Evolutionary conservation across 2,797 vertebrate genomes (phyloP), one percentile per base, ranked within the genome.

Genomic region (Zalophus californianus): DNA sequence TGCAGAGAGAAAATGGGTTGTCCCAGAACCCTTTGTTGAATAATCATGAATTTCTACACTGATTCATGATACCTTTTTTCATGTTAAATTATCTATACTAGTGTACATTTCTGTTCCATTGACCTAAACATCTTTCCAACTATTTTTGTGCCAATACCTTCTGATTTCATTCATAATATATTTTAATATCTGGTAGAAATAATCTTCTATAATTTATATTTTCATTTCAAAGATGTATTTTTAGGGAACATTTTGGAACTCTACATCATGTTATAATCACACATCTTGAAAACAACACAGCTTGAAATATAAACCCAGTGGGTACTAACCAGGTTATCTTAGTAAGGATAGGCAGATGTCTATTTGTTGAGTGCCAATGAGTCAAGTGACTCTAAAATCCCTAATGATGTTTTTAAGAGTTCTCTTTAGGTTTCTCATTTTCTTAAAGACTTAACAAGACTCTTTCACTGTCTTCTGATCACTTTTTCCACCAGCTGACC

Each of bases 91-190:
- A 87, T 72, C 52, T 91, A 75, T 70, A 58, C 2, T 86, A 75
- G n/a, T 44, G 50, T 68, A 85, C 15, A 66, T 90, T 96, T 97
- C 80, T 97, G 11, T 90, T 84, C 38, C 88, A 92, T 52, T 72
- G 27, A 52, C 32, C 70, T 60, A 88, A 72, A 58, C 60, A 87
- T 82, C 96, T 86, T 94, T 94, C 77, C 27, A 44, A 73, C 58
- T 72, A 48, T 86, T 96, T 95, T 94, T 92, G 25, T 92, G 50
- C 35, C 44, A 94, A 41, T 72, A 35, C 16, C 41, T 92, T 75
- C 54, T 90, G 13, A 82, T 68, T 85, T 86, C 7, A 92, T 95
- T 88, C 52, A 77, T 27, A 60, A 79, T 73, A 54, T 79, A 8
- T 94, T 95, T 96, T 88, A 85, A 83, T 92, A 77, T 12, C 21